Evolutionary conservation across 2,113 vertebrate genomes (phyloP).

Genomic region (Marmota monax): DNA sequence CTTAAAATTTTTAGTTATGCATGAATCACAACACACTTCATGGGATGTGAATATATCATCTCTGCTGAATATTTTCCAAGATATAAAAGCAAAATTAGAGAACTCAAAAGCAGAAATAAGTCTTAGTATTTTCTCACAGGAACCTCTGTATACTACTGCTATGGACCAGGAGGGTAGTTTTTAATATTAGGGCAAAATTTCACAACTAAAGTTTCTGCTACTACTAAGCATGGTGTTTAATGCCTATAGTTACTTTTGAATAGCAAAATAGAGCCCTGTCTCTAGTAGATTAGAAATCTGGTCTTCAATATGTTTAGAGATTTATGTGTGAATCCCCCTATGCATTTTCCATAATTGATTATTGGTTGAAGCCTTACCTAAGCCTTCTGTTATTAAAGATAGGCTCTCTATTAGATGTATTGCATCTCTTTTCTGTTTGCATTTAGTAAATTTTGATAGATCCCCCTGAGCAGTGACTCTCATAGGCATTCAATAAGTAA

Average conservation of each 20-base stretch:
- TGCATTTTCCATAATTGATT: not conserved
- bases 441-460: not conserved
- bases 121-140: not conserved
- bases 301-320: not conserved
- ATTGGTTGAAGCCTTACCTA: not conserved
- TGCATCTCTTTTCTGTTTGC: not conserved
- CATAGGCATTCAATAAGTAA: not conserved
- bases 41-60: constrained; percentile 48
- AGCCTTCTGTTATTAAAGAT: not conserved
- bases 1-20: constrained; percentile 39
- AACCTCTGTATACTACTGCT: not conserved
- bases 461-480: not conserved
- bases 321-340: not conserved
- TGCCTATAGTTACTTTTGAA: not conserved
- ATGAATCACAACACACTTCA: not conserved
- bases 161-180: not conserved
- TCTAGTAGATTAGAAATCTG: not conserved
- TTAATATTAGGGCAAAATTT: not conserved
- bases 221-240: not conserved
- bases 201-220: not conserved
- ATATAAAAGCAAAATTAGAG: constrained; percentile 37
- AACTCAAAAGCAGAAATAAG: constrained; percentile 43
- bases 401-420: not conserved
- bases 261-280: not conserved
- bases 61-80: constrained; percentile 62